A percentile compares a stretch with the other conserved stretches of the same genome.
phyloP scores from a whole-genome alignment of 1,140 invertebrate genomes.

The Heliconius melpomene region DNA sequence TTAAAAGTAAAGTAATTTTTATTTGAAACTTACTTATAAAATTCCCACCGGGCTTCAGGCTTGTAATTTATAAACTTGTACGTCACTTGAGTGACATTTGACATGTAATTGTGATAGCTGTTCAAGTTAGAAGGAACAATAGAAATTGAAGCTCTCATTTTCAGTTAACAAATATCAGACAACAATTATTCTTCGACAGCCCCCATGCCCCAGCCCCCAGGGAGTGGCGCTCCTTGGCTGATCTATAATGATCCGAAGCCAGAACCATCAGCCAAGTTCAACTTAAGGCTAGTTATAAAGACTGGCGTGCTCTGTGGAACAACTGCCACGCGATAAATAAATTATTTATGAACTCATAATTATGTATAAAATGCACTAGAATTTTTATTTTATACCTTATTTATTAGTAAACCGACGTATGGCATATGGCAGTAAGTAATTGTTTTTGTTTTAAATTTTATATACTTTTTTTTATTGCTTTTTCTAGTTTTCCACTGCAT shows the following conservation, averaged over 20 bases:
- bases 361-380: slow-evolving; percentile 13
- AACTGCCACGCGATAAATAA: slow-evolving; percentile 11
- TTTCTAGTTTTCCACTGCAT: no score
- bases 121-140: neutral
- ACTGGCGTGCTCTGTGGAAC: slow-evolving; percentile 38
- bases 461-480: no score
- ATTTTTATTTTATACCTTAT: neutral
- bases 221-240: slow-evolving; percentile 38
- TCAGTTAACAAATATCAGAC: slow-evolving; percentile 8
- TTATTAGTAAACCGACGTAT: neutral
- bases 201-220: slow-evolving; percentile 28
- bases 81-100: no score
- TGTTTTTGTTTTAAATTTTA: neutral
- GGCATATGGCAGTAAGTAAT: neutral
- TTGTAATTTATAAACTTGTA: neutral
- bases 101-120: neutral
- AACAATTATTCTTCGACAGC: slow-evolving; percentile 37
- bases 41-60: neutral
- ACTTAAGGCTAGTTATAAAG: slow-evolving; percentile 38
- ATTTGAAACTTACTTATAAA: neutral
- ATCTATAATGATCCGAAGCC: slow-evolving; percentile 48
- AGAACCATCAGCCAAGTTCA: slow-evolving; percentile 62
- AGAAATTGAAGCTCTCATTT: neutral
- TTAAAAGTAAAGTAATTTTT: neutral
- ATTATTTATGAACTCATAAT: slow-evolving; percentile 31